Conservation (phyloP, 2,797 vertebrate species). For the Lophura swinhoii region DNA sequence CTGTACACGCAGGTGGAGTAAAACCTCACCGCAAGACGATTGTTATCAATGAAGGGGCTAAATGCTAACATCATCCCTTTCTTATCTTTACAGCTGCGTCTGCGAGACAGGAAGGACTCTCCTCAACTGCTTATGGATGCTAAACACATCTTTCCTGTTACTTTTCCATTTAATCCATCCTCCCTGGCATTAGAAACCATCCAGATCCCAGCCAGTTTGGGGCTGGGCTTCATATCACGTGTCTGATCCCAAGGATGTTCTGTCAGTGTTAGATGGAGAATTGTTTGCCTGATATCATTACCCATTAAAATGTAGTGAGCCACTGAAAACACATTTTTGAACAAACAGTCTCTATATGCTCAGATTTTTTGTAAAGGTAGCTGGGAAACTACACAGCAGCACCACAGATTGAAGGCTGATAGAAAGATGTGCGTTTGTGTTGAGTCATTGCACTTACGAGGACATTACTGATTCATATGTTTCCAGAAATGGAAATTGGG, state of each 20-base stretch:
- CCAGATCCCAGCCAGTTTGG: constrained; percentile 94
- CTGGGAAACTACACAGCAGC: constrained; percentile 40
- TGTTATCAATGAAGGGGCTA: neutral
- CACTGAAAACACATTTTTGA: constrained; percentile 55
- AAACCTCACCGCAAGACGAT: neutral
- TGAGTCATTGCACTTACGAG: constrained; percentile 12
- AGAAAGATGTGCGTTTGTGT: constrained; percentile 27
- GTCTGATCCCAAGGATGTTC: constrained; percentile 81
- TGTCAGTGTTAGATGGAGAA: constrained; percentile 1
- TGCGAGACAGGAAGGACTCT: constrained; percentile 94
- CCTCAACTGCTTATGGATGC: constrained; percentile 97
- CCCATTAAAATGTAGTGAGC: constrained; percentile 40
- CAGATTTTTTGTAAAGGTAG: constrained; percentile 43
- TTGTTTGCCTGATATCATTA: constrained; percentile 49
- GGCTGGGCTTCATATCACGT: constrained; percentile 91
- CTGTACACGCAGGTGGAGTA: neutral
- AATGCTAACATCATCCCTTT: constrained; percentile 21
- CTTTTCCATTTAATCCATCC: constrained; percentile 96
- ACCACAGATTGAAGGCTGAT: constrained; percentile 15
- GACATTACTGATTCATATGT: neutral
- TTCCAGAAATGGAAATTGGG: neutral
- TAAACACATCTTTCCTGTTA: constrained; percentile 97
- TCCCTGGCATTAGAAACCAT: constrained; percentile 96
- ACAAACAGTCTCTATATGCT: constrained; percentile 40
- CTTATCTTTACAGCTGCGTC: constrained; percentile 85